Evolutionary conservation across 2,888 invertebrate genomes (phyloP).

Genomic region (Neoascia interrupta): DNA sequence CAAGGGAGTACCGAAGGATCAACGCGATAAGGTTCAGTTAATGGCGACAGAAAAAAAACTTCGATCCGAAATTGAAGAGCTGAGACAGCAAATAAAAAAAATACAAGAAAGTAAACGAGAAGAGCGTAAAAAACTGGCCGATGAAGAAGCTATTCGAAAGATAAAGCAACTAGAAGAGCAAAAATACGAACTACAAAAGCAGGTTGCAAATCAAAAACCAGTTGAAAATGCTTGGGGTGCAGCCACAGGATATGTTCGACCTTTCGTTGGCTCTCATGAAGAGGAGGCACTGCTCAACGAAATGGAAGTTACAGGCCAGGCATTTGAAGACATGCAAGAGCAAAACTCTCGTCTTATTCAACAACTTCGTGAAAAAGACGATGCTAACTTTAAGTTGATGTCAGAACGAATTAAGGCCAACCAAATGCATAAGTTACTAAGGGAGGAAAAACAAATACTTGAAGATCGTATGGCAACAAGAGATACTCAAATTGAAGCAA

Average conservation of each 20-base stretch:
- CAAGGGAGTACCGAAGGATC: constrained; percentile 97
- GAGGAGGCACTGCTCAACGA: constrained; percentile 98
- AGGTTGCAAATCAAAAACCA: constrained; percentile 91
- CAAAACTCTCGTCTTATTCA: constrained; percentile 97
- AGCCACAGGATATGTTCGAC: constrained; percentile 81
- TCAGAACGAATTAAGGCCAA: constrained; percentile 97
- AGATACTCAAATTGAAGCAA: constrained; percentile 95
- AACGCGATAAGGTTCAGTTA: constrained; percentile 96
- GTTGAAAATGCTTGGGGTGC: constrained; percentile 78
- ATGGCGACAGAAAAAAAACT: constrained; percentile 97
- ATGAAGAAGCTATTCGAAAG: constrained; percentile 96
- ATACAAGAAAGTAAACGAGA: constrained; percentile 95
- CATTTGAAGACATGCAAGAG: constrained; percentile 99
- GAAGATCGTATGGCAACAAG: constrained; percentile 93
- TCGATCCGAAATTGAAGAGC: constrained; percentile 93
- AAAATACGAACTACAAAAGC: constrained; percentile 94
- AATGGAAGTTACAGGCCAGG: constrained; percentile 99
- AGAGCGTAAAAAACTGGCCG: constrained; percentile 92
- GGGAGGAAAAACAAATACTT: constrained; percentile 96
- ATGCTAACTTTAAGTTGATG: constrained; percentile 99
- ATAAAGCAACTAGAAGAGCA: constrained; percentile 97
- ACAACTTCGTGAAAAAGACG: constrained; percentile 97
- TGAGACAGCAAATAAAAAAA: constrained; percentile 91
- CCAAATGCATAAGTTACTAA: constrained; percentile 94
- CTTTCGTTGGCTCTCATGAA: constrained; percentile 89